Percentiles rank a stretch among this genome's conserved stretches.
Conservation (phyloP, 2,113 vertebrate species). For the Laticauda laticaudata region DNA sequence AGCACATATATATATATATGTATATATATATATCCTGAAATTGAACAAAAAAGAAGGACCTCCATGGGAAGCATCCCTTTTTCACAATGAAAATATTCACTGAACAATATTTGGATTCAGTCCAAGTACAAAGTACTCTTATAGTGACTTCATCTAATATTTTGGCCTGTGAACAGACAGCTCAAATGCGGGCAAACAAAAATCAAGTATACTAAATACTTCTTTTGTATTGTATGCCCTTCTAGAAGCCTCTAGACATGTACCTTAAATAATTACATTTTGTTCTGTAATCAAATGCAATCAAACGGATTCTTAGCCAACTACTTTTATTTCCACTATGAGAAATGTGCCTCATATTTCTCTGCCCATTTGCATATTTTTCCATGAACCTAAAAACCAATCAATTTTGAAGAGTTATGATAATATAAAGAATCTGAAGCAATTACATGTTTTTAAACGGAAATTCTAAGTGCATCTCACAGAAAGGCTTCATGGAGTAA, state of each 20-base stretch:
- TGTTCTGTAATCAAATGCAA: conserved; percentile 76
- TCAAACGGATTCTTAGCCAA: conserved; percentile 69
- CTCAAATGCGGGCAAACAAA: conserved; percentile 49
- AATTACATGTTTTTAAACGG: conserved; percentile 77
- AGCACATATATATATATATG: too few species aligned
- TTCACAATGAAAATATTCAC: not conserved
- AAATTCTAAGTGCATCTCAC: conserved; percentile 68
- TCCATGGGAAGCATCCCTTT: not conserved
- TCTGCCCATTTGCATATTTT: conserved; percentile 75
- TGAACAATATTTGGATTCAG: not conserved
- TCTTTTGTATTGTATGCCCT: conserved; percentile 51
- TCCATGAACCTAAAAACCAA: conserved; percentile 82
- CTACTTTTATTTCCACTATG: conserved; percentile 69
- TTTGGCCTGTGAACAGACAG: conserved; percentile 51
- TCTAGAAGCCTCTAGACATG: conserved; percentile 62
- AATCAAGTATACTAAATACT: conserved; percentile 54
- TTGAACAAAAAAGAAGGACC: not conserved
- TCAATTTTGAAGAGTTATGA: conserved; percentile 81
- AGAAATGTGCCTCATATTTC: conserved; percentile 66
- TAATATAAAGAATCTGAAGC: conserved; percentile 79
- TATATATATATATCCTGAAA: not conserved
- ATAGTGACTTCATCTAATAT: conserved; percentile 14
- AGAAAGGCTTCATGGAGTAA: conserved; percentile 44
- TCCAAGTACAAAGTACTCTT: not conserved
- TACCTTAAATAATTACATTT: conserved; percentile 75